phyloP scores from a whole-genome alignment of 2,888 invertebrate genomes.

The Carpatolechia fugitivella region DNA sequence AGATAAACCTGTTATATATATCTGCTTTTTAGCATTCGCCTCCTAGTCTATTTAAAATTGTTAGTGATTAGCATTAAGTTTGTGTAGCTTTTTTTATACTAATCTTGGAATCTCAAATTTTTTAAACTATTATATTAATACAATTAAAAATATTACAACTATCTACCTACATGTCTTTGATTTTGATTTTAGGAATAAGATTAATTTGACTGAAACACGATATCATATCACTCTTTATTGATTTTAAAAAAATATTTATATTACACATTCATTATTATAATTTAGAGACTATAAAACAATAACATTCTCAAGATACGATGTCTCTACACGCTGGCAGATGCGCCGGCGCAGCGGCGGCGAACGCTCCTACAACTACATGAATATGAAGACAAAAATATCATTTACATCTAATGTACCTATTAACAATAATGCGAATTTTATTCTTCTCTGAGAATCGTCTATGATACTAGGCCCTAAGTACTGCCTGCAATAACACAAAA shows the following conservation, averaged over 20 bases:
- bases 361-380: slow-evolving; percentile 39
- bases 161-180: background rate
- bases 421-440: slow-evolving; percentile 48
- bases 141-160: slow-evolving; percentile 22
- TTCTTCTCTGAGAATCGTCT: slow-evolving; percentile 47
- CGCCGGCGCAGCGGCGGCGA: slow-evolving; percentile 20
- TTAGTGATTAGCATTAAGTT: slow-evolving; percentile 4
- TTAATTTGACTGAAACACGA: slow-evolving; percentile 17
- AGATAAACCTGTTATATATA: background rate
- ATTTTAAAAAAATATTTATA: slow-evolving; percentile 78
- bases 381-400: slow-evolving; percentile 67
- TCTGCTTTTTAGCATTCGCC: background rate
- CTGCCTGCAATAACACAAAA: slow-evolving; percentile 48
- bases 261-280: slow-evolving; percentile 73
- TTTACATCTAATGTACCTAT: slow-evolving; percentile 46
- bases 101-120: slow-evolving; percentile 38
- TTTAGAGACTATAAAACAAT: slow-evolving; percentile 70
- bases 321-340: slow-evolving; percentile 44
- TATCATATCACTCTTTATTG: slow-evolving; percentile 77
- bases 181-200: background rate
- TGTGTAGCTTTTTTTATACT: slow-evolving; percentile 14
- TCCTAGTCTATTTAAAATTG: slow-evolving; percentile 7
- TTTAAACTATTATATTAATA: slow-evolving; percentile 37
- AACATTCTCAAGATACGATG: slow-evolving; percentile 58
- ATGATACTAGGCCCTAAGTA: slow-evolving; percentile 69